Base-by-base conservation (phyloP, 2,888 invertebrate species). In the Eurois occulta region DNA sequence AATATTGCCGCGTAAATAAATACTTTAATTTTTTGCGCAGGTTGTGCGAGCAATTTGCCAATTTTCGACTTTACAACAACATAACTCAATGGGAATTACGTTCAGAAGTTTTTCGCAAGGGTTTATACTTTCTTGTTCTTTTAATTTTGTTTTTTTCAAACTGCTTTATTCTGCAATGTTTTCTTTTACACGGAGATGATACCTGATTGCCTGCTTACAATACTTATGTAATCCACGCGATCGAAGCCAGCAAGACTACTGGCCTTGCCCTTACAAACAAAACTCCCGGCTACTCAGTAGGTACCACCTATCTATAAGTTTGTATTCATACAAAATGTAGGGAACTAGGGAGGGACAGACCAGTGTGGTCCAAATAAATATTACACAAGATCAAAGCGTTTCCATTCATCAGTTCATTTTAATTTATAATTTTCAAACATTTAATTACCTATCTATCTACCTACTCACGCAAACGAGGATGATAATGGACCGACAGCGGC, bases 1-100 rank as follows among this genome's bases (percentile, higher is more conserved):
- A 82, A 85, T 75, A 80, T 80, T 84, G 75, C 70, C 58, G 72
- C 58, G 58, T 77, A 87, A 83, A 80, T 76, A 80, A 80, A 79
- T 65, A 46, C 21, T 74, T 69, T 68, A 38, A 41, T 66, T 71
- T 81, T 72, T 78, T 84, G 35, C 43, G 32, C 58, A 68, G 64
- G 46, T 72, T 72, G 66, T 73, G 66, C 65, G 69, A 68, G 52
- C 48, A 83, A 77, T 73, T 80, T 73, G 69, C 48, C 71, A 81
- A 67, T 76, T 65, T 75, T 69, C 41, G 46, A 46, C 32, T 60
- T 58, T 70, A 28, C 11, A 60, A 76, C 35, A 69, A 69, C 13
- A 13, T 38, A 71, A 48, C 28, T 69, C 35, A 16, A 65, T 13
- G 46, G 5, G 69, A 70, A 69, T 65, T 55, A 65, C 35, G 4